These are phyloP conservation scores for Rhyacophila evoluta DNA, from an alignment of 2,888 invertebrate genomes.

Conservation along the genomic window DNA sequence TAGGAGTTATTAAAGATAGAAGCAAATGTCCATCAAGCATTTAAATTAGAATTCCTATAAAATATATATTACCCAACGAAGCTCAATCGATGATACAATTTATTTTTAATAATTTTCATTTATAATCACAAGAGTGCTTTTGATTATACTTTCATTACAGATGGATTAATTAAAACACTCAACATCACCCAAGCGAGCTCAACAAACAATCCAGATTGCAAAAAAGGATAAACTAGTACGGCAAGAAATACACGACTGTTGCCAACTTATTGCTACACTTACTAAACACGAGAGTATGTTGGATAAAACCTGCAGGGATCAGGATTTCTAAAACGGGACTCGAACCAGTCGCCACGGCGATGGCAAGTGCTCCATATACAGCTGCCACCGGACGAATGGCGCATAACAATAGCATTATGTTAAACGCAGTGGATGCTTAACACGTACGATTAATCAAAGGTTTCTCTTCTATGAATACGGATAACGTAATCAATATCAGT, in stretches of 20 bases:
- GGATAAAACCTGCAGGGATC: background rate
- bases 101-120: too few species aligned
- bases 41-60: too few species aligned
- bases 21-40: too few species aligned
- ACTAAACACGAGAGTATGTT: background rate
- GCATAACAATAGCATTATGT: constrained; percentile 14
- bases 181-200: background rate
- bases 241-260: background rate
- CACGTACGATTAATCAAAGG: background rate
- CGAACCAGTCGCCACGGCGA: background rate
- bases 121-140: too few species aligned
- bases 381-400: background rate
- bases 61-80: too few species aligned
- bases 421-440: background rate
- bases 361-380: constrained; percentile 22
- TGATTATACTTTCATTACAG: too few species aligned
- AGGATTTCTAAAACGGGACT: constrained; percentile 6
- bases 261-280: background rate
- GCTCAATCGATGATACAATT: too few species aligned
- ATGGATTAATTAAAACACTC: constrained; percentile 1
- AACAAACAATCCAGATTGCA: background rate
- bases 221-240: background rate
- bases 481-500: too few species aligned
- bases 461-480: too few species aligned
- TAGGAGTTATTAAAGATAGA: too few species aligned